These are phyloP conservation scores for Nesidiocoris tenuis DNA, from an alignment of 2,888 invertebrate species.

Conservation along the genomic window DNA sequence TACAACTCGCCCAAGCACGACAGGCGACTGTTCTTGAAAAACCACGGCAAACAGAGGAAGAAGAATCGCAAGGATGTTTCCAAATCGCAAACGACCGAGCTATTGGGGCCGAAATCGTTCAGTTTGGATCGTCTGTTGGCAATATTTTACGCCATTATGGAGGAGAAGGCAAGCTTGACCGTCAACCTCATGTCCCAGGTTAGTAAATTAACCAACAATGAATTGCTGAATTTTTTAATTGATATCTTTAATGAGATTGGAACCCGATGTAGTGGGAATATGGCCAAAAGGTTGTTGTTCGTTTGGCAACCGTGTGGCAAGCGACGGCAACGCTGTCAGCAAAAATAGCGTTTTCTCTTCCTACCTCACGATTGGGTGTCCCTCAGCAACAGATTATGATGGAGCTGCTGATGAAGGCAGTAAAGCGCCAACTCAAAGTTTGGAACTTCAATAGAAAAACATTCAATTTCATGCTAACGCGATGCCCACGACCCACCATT, in stretches of 20 bases:
- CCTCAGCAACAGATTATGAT: too few relatives aligned
- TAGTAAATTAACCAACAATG: too few relatives aligned
- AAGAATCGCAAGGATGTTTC: constrained; percentile 58
- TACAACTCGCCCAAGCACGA: constrained; percentile 89
- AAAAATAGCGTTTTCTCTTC: too few relatives aligned
- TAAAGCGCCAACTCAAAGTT: too few relatives aligned
- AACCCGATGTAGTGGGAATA: constrained; percentile 1
- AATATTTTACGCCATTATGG: constrained; percentile 85
- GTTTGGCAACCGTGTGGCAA: too few relatives aligned
- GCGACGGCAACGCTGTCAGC: too few relatives aligned
- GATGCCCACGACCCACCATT: too few relatives aligned
- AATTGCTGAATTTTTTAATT: neutral
- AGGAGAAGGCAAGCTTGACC: constrained; percentile 79
- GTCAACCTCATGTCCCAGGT: constrained; percentile 81
- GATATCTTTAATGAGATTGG: neutral
- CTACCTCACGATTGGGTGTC: too few relatives aligned
- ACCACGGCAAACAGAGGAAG: constrained; percentile 70
- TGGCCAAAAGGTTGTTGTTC: too few relatives aligned
- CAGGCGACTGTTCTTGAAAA: constrained; percentile 75
- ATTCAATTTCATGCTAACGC: too few relatives aligned
- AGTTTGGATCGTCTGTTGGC: constrained; percentile 78
- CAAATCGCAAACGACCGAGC: constrained; percentile 62
- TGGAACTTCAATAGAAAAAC: too few relatives aligned
- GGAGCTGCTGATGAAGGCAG: too few relatives aligned
- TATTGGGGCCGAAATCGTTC: constrained; percentile 79